Conservation (phyloP, 1,140 invertebrate species). For the Neodiprion lecontei region DNA sequence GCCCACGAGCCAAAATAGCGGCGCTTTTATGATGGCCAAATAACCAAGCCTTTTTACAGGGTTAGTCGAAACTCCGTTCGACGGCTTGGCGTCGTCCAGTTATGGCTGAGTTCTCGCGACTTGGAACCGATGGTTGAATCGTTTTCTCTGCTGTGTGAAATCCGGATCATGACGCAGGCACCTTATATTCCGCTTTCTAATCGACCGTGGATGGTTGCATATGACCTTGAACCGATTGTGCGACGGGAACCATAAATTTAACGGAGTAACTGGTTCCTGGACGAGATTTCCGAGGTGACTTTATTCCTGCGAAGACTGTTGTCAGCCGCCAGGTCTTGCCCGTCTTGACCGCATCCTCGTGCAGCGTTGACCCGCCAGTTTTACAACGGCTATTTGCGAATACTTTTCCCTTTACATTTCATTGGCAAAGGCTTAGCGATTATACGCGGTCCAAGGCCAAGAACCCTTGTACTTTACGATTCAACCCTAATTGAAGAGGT, state of each 20-base stretch:
- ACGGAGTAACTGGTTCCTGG: not conserved
- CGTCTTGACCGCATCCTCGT: not conserved
- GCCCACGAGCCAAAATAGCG: conserved; percentile 39
- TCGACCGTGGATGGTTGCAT: too few species aligned
- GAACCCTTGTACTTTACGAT: conserved; percentile 43
- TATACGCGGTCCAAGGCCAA: conserved; percentile 31
- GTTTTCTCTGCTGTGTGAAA: too few species aligned
- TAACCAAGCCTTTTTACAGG: conserved; percentile 45
- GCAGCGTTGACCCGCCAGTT: conserved; percentile 41
- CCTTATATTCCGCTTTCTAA: too few species aligned
- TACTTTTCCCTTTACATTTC: conserved; percentile 30
- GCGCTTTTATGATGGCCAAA: conserved; percentile 50
- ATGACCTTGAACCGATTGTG: not conserved
- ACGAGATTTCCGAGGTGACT: conserved; percentile 10
- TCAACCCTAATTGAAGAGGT: conserved; percentile 57
- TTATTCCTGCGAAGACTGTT: conserved; percentile 33
- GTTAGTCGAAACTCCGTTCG: not conserved
- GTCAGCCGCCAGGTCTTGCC: not conserved
- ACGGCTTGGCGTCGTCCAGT: not conserved
- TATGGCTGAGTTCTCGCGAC: not conserved
- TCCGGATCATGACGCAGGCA: too few species aligned
- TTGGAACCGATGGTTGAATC: too few species aligned
- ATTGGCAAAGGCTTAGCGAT: conserved; percentile 43
- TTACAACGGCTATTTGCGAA: conserved; percentile 51
- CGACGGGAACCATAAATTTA: not conserved